Evolutionary conservation across 2,797 vertebrate species (phyloP), one percentile per base, ranked within the genome.

Genomic region (Lerista edwardsae): DNA sequence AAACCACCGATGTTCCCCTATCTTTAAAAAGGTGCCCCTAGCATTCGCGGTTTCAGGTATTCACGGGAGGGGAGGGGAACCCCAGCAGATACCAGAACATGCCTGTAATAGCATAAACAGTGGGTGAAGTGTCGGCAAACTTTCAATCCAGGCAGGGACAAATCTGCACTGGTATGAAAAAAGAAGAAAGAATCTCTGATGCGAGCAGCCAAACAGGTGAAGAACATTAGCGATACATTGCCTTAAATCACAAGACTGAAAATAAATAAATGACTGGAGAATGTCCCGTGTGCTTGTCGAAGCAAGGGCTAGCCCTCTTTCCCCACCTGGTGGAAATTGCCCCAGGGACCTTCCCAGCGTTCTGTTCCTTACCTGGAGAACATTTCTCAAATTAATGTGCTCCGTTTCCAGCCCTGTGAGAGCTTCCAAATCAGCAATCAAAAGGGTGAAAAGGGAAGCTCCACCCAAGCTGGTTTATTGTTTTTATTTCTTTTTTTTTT

Each of bases 301-400:
- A 79, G 67, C 85, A 87, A 90, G 81, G 91, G 93, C 92, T 91
- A 93, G 82, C 8, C 36, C 34, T 34, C 71, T 86, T 87, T 89
- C 92, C 89, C 87, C 93, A 94, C 91, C 91, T 93, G 93, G 89
- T 93, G 92, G 91, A 94, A 95, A 95, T 8, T 0, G 78, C 93
- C 84, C 90, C 9, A 0, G 71, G 89, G 84, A 3, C 89, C 89
- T 91, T 94, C 85, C 80, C 79, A 88, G 90, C 64, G 75, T 84
- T 87, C 82, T 77, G 1, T 91, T 90, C 91, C 85, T 51, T 90
- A 83, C 76, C 61, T 67, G 73, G 84, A 87, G 92, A 92, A 93
- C 86, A 77, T 91, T 86, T 67, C 88, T 93, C 85, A 84, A 89
- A 89, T 91, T 91, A 89, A 86, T 11, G 80, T 19, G 19, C 84